A percentile compares a stretch with the other conserved stretches of the same genome.
Conservation (phyloP, 2,888 invertebrate species). For the Beris chalybata region DNA sequence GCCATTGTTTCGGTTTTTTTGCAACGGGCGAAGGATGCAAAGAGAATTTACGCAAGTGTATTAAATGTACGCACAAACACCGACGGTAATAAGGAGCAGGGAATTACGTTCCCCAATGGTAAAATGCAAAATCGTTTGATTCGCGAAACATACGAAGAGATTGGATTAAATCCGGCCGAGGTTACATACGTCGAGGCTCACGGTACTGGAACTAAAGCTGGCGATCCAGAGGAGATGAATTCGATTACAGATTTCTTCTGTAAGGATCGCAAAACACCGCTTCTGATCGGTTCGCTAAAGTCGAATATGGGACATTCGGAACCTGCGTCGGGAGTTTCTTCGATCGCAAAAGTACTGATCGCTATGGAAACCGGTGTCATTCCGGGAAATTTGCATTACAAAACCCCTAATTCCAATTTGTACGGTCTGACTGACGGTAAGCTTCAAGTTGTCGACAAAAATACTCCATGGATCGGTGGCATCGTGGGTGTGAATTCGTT, state of each 20-base stretch:
- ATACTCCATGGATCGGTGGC: constrained; percentile 87
- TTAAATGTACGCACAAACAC: constrained; percentile 89
- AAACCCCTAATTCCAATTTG: constrained; percentile 84
- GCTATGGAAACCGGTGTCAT: constrained; percentile 90
- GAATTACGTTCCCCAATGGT: constrained; percentile 84
- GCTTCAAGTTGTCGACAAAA: constrained; percentile 84
- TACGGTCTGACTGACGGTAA: constrained; percentile 88
- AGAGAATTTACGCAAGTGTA: constrained; percentile 82
- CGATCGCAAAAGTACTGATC: constrained; percentile 86
- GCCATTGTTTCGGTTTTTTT: constrained; percentile 80
- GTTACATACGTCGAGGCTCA: constrained; percentile 96
- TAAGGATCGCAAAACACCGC: constrained; percentile 73
- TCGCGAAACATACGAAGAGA: constrained; percentile 83
- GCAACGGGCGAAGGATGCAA: constrained; percentile 76
- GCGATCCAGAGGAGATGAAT: constrained; percentile 98
- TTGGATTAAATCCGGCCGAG: constrained; percentile 76
- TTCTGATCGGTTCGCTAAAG: constrained; percentile 94
- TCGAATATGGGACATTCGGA: constrained; percentile 99
- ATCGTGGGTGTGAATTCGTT: constrained; percentile 93
- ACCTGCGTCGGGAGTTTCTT: constrained; percentile 87
- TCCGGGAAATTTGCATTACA: constrained; percentile 90
- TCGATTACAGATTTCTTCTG: constrained; percentile 92
- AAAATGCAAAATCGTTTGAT: constrained; percentile 79
- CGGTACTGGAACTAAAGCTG: constrained; percentile 97
- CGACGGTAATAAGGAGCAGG: constrained; percentile 90